Base-by-base conservation (phyloP, 2,113 vertebrate genomes). In the Brachionichthys hirsutus region DNA sequence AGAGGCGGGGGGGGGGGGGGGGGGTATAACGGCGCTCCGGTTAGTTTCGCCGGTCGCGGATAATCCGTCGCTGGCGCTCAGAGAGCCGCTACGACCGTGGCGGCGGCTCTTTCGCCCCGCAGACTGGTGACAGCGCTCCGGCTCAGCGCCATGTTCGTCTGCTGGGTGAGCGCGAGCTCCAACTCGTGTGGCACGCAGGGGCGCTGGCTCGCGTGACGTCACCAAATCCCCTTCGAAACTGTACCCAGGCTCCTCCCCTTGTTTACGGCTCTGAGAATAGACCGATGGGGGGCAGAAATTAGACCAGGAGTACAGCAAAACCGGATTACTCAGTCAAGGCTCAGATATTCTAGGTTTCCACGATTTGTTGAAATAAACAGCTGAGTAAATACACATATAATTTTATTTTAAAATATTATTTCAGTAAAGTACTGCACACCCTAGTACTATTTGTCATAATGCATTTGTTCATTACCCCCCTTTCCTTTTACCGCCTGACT, bases 151-250 rank as follows among this genome's bases (percentile, higher is more conserved):
- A 85, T 86, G 18, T 79, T 78, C 68, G 24, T 36, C 61, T 77
- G 72, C 10, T 13, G 54, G 18, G 36, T 9, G 51, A 55, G 77
- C 74, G 80, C 75, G 77, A 77, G 84, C 16, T 55, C 6, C 40
- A 13, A 62, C 62, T 70, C 56, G 70, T 64, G 79, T 36, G 47
- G 19, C 12, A 63, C 59, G 60, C 30, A 87, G 86, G 89, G 89
- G 89, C 90, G 90, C 89, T 92, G 90, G 85, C 89, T 63, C 9
- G 0, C 0, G 15, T 74, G 76, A 85, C 86, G 89, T 89, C 87
- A 90, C 55, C 17, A 42, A 68, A 69, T 19, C 74, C 55, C 11
- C 59, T 58, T 83, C 83, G 61, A 22, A 69, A 43, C 13, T 30
- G 56, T 64, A 51, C 34, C 4, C 9, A 69, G 11, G 56, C 77